Conservation (phyloP, 2,888 invertebrate species). For the Nematopogon swammerdamellus region DNA sequence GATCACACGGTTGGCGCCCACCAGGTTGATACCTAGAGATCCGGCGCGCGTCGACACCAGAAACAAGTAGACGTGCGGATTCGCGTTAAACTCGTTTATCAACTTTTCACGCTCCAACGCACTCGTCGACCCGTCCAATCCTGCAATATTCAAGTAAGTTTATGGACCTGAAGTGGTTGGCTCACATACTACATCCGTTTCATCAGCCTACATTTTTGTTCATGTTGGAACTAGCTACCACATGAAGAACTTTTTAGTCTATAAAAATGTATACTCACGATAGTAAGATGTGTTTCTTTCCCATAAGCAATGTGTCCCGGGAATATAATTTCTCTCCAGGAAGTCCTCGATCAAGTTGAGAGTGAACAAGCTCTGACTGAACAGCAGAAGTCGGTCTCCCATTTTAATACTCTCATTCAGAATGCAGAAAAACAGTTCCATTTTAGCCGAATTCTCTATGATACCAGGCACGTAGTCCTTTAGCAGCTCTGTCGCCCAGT, state of each 20-base stretch:
- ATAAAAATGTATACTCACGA: constrained; percentile 59
- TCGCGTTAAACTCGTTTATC: constrained; percentile 94
- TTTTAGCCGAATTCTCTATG: constrained; percentile 91
- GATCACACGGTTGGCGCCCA: constrained; percentile 95
- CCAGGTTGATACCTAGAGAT: constrained; percentile 94
- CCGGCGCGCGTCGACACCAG: constrained; percentile 96
- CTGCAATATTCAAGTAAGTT: constrained; percentile 33
- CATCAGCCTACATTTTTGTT: too few relatives aligned
- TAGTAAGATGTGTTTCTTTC: constrained; percentile 85
- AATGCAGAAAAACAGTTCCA: constrained; percentile 90
- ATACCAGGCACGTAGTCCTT: constrained; percentile 86
- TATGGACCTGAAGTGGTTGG: too few relatives aligned
- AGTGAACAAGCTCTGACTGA: constrained; percentile 95
- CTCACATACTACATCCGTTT: too few relatives aligned
- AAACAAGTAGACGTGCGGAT: constrained; percentile 83
- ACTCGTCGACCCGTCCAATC: constrained; percentile 93
- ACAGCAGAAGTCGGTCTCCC: constrained; percentile 90
- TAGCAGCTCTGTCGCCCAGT: constrained; percentile 82
- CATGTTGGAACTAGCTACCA: too few relatives aligned
- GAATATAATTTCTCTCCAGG: constrained; percentile 68
- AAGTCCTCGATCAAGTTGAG: constrained; percentile 94
- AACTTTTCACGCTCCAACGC: constrained; percentile 93
- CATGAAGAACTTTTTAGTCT: too few relatives aligned
- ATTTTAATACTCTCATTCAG: constrained; percentile 82
- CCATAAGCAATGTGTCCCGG: constrained; percentile 74